phyloP scores from a whole-genome alignment of 2,797 vertebrate species.

The Botia kubotai region DNA sequence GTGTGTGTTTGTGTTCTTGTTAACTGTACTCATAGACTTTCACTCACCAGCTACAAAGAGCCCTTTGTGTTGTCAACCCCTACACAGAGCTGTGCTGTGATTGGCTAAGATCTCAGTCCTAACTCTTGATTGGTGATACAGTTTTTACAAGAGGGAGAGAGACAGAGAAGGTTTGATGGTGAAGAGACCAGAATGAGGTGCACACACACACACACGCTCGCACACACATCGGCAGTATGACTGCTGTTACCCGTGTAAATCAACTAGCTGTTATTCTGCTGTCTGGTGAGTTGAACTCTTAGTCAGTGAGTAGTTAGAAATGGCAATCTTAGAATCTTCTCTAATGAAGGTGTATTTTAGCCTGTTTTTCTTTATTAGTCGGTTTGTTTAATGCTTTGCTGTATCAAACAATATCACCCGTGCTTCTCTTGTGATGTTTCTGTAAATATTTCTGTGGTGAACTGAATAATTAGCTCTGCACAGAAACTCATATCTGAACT shows the following conservation, averaged over 20 bases:
- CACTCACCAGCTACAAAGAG: conserved; percentile 41
- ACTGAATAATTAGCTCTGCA: too few relatives aligned
- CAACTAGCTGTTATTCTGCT: conserved; percentile 45
- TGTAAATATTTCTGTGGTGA: too few relatives aligned
- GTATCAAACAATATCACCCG: not conserved
- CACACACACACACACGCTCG: not conserved
- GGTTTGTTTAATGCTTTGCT: not conserved
- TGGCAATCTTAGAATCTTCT: not conserved
- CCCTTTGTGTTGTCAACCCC: conserved; percentile 43
- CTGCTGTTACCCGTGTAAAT: conserved; percentile 7
- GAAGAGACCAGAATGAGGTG: conserved; percentile 33
- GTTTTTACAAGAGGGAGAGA: conserved; percentile 20
- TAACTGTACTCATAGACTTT: not conserved
- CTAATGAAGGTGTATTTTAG: not conserved
- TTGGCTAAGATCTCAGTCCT: conserved; percentile 29
- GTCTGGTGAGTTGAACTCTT: conserved; percentile 49
- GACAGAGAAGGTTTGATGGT: conserved; percentile 14
- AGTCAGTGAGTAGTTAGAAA: not conserved
- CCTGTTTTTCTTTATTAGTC: not conserved
- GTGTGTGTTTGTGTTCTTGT: conserved; percentile 15
- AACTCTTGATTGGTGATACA: conserved; percentile 9
- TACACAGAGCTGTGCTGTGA: conserved; percentile 33
- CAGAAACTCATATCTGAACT: too few relatives aligned
- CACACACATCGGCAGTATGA: conserved; percentile 37
- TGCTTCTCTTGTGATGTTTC: not conserved